Evolutionary conservation across 2,113 vertebrate species (phyloP), one percentile per base, ranked within the genome.

Genomic region (Sinocyclocheilus rhinocerous): DNA sequence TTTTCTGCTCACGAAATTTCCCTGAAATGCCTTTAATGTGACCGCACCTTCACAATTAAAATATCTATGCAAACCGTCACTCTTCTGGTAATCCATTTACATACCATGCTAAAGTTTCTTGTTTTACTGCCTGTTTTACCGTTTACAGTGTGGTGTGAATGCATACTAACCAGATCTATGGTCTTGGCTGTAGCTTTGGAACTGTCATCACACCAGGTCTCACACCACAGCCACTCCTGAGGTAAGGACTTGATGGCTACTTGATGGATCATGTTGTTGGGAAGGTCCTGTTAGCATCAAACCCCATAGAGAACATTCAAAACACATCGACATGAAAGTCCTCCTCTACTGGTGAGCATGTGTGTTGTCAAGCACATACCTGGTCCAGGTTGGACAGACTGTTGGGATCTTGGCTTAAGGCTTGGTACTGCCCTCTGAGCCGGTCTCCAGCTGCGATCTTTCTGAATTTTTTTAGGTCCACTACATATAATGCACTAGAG

Each of bases 241-340:
- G 98, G 97, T 26, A 99, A 96, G 86, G 97, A 97, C 94, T 97
- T 99, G 87, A 99, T 99, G 83, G 96, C 94, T 84, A 99, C 97
- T 92, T 99, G 97, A 92, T 99, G 97, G 92, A 99, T 99, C 98
- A 99, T 99, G 89, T 98, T 97, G 91, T 99, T 99, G 59, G 98
- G 98, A 86, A 99, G 97, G 91, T 99, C 98, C 98, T 99, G 86
- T 26, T 83, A 2, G 77, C 55, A 67, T 57, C 29, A 78, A 29
- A 36, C 20, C 15, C 7, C 11, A 59, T 59, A 26, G 24, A 36
- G 20, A 73, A 45, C 26, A 67, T 65, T n/a, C 7, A 10, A 36
- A 8, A 69, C 15, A n/a, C n/a, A n/a, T n/a, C n/a, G n/a, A 18
- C 42, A 76, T 16, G 75, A 65, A 24, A 50, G 22, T 72, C 20